Conservation (phyloP, 2,888 invertebrate genomes). For the Polydrusus pterygomalis region DNA sequence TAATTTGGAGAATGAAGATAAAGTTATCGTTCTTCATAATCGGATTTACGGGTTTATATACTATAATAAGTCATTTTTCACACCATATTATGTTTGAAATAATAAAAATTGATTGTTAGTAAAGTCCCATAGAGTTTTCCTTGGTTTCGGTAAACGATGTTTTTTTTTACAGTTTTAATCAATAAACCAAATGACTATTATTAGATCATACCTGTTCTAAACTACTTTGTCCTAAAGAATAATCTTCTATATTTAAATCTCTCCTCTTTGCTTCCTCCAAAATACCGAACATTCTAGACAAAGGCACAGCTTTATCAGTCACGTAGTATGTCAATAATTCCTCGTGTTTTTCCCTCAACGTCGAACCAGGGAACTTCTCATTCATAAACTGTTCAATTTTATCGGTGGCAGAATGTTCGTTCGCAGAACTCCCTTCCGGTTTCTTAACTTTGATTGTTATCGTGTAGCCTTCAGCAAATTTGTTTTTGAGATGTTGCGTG, state of each 20-base stretch:
- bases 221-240: constrained; percentile 88
- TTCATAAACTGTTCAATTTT: constrained; percentile 64
- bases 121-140: no score
- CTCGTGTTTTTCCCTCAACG: constrained; percentile 80
- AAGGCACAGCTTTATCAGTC: constrained; percentile 75
- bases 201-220: constrained; percentile 78
- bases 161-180: background rate
- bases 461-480: constrained; percentile 79
- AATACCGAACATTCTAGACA: constrained; percentile 86
- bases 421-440: constrained; percentile 52
- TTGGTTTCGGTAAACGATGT: no score
- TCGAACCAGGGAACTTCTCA: constrained; percentile 65
- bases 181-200: background rate
- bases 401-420: constrained; percentile 53
- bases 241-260: constrained; percentile 80
- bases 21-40: no score
- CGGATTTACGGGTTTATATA: no score
- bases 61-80: no score
- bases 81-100: no score
- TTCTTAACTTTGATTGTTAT: constrained; percentile 71
- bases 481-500: constrained; percentile 87
- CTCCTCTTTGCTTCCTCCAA: constrained; percentile 76
- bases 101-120: no score
- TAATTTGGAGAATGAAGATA: no score
- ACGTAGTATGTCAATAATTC: constrained; percentile 84